Evolutionary conservation across 2,888 invertebrate genomes (phyloP), one percentile per base, ranked within the genome.

Genomic region (Ectemnius lituratus): DNA sequence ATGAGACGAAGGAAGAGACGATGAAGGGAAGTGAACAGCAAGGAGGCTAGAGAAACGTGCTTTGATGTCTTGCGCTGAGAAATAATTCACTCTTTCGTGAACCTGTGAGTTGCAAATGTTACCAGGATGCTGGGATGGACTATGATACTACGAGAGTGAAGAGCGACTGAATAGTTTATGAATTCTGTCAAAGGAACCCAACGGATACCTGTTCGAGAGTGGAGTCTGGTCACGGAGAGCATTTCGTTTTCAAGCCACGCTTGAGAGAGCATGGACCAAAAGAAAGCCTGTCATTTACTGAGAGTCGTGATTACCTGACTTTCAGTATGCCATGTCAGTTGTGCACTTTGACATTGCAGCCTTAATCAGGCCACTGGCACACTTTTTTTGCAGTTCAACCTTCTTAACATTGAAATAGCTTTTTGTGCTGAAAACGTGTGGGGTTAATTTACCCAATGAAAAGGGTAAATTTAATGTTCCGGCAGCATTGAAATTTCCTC

Each of bases 51-150:
- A 52, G 37, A 37, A 37, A 37, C 11, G 8, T 37, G 75, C 81
- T 81, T 81, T 81, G 79, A 75, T 60, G 75, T 62, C 37, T 37
- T 47, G 74, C 65, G 62, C 37, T 6, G 61, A 76, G 81, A 76
- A 81, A 81, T 81, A 81, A 81, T 81, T 81, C 67, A 81, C 74
- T 76, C 81, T 76, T 74, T 69, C 76, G 65, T 73, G 37, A 37
- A 11, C 70, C 76, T 71, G 67, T 81, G 82, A 79, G 70, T 81
- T 81, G 79, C 73, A 81, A 81, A 81, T 79, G 72, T 61, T 56
- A 57, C 5, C 20, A 67, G 66, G 37, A 62, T 27, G 52, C 62
- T 49, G 8, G 8, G 37, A 37, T 68, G 49, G 62, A 23, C 78
- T 70, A 69, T 63, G 71, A 67, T 73, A 11, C 69, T 49, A 0